Evolutionary conservation across 2,797 vertebrate genomes (phyloP).

Genomic region (Peromyscus melanophrys): DNA sequence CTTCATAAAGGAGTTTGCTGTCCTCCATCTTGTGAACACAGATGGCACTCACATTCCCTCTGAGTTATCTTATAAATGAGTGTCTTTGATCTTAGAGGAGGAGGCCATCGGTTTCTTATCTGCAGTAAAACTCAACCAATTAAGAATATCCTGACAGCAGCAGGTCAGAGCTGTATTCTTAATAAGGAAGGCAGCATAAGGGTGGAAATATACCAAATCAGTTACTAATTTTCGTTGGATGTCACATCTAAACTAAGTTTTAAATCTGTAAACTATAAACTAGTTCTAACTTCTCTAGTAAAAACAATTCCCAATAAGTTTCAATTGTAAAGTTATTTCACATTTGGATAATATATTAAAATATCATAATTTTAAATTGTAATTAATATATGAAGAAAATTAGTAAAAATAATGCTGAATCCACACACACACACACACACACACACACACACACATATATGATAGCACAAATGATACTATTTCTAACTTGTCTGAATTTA

Average conservation of each 20-base stretch:
- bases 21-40: slow-evolving; percentile 62
- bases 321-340: slow-evolving; percentile 50
- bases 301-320: slow-evolving; percentile 50
- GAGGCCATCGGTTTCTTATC: slow-evolving; percentile 43
- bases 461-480: neutral
- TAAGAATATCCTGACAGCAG: slow-evolving; percentile 62
- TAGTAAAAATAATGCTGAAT: neutral
- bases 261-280: neutral
- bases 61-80: slow-evolving; percentile 63
- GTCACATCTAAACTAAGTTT: slow-evolving; percentile 47
- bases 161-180: slow-evolving; percentile 64
- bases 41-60: slow-evolving; percentile 55
- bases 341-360: slow-evolving; percentile 36
- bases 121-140: slow-evolving; percentile 72
- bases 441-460: neutral
- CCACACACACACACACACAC: no score
- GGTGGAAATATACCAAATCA: slow-evolving; percentile 17
- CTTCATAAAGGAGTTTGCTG: slow-evolving; percentile 68
- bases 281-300: neutral
- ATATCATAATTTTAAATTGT: neutral
- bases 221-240: slow-evolving; percentile 56
- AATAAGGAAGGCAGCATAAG: slow-evolving; percentile 4
- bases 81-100: slow-evolving; percentile 70
- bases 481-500: neutral
- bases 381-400: neutral